Evolutionary conservation across 2,113 vertebrate species (phyloP).

Genomic region (Callipepla squamata): DNA sequence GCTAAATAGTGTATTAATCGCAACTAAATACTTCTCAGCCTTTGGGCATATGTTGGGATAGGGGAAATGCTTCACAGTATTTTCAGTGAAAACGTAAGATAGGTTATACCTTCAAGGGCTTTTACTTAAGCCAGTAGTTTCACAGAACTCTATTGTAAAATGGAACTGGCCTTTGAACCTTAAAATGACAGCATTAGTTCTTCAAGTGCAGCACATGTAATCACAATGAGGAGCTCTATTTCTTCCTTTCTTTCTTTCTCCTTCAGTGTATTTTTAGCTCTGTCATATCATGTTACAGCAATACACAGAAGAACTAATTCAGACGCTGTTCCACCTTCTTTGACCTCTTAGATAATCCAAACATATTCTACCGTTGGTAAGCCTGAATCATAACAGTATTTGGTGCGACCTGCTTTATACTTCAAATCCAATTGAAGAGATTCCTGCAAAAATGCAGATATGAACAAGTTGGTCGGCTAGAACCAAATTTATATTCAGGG

Average conservation of each 20-base stretch:
- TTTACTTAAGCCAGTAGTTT: background rate
- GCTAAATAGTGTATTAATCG: background rate
- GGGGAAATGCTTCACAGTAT: background rate
- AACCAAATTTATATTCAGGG: background rate
- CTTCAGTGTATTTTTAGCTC: background rate
- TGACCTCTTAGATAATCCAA: slow-evolving; percentile 35
- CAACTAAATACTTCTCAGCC: background rate
- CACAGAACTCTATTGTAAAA: background rate
- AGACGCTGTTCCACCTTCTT: background rate
- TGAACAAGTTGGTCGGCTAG: background rate
- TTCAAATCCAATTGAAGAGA: slow-evolving; percentile 35
- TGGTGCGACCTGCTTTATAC: slow-evolving; percentile 16
- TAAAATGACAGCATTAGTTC: background rate
- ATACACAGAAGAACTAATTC: slow-evolving; percentile 23
- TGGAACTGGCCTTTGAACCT: background rate
- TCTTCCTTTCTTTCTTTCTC: background rate
- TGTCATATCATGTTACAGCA: slow-evolving; percentile 36
- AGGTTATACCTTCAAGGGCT: background rate
- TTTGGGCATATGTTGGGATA: background rate
- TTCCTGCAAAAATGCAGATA: slow-evolving; percentile 28
- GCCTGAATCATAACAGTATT: slow-evolving; percentile 40
- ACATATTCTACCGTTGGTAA: slow-evolving; percentile 29
- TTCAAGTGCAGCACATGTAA: background rate
- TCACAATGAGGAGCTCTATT: background rate
- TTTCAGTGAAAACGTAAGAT: background rate